Conservation (phyloP, 2,888 invertebrate species). For the Lasioglossum figueresi region DNA sequence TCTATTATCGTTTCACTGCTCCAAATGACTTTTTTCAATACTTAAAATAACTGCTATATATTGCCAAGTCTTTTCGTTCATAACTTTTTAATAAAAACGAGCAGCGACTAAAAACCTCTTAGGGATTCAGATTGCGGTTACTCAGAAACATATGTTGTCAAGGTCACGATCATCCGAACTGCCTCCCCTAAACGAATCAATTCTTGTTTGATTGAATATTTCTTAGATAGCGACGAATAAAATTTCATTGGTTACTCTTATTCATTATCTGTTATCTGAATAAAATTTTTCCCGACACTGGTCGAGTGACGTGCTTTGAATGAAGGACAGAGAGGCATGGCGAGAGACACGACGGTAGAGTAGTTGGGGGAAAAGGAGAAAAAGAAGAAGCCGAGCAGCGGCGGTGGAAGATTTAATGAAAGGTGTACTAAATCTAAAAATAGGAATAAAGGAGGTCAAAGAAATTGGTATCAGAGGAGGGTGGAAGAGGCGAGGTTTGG, state of each 20-base stretch:
- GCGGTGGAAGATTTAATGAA: conserved; percentile 1
- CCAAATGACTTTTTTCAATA: too few species aligned
- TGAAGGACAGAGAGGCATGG: background rate
- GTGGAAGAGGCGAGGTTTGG: background rate
- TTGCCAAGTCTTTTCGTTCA: too few species aligned
- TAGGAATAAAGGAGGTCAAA: background rate
- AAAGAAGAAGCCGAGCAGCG: background rate
- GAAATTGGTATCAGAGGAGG: background rate
- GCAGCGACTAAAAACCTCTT: too few species aligned
- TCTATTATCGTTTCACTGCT: too few species aligned
- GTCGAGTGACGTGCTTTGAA: background rate
- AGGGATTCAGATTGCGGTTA: too few species aligned
- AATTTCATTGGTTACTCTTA: background rate
- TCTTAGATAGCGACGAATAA: too few species aligned
- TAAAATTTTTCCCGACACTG: background rate
- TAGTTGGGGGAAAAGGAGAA: background rate
- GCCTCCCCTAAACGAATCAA: too few species aligned
- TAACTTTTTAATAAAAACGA: too few species aligned
- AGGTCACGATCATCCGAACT: too few species aligned
- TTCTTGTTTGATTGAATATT: too few species aligned
- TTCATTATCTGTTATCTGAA: background rate
- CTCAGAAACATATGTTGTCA: too few species aligned
- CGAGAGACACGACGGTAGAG: background rate
- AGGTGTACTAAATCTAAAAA: conserved; percentile 8
- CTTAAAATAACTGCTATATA: too few species aligned